Percentiles rank a stretch among this genome's conserved stretches.
phyloP scores from a whole-genome alignment of 2,888 invertebrate species.

The Euspilapteryx auroguttella region DNA sequence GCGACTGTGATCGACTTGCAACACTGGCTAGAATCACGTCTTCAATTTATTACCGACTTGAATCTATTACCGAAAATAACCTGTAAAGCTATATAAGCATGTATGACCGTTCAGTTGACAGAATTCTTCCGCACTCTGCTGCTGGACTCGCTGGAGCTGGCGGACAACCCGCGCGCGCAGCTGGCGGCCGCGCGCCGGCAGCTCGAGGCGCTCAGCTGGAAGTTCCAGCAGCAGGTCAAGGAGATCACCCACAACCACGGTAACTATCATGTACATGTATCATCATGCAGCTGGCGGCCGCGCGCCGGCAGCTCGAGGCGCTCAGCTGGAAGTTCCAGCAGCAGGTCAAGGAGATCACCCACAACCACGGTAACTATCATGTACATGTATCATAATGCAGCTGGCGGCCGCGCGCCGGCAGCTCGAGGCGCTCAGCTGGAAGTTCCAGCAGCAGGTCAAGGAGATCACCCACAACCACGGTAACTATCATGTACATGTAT shows the following conservation, averaged over 20 bases:
- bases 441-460: constrained; percentile 71
- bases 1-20: too few relatives aligned
- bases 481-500: too few relatives aligned
- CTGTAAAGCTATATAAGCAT: too few relatives aligned
- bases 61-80: too few relatives aligned
- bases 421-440: constrained; percentile 71
- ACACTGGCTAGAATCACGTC: too few relatives aligned
- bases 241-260: constrained; percentile 75
- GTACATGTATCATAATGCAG: too few relatives aligned
- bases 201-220: constrained; percentile 70
- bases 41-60: too few relatives aligned
- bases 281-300: constrained; percentile 55
- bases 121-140: constrained; percentile 72
- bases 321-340: constrained; percentile 72
- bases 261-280: too few relatives aligned
- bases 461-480: constrained; percentile 75
- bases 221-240: constrained; percentile 71
- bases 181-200: constrained; percentile 65
- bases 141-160: constrained; percentile 66
- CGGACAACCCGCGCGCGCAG: constrained; percentile 61
- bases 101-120: constrained; percentile 65
- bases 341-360: constrained; percentile 73
- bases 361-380: constrained; percentile 62
- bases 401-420: constrained; percentile 65
- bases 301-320: constrained; percentile 72